phyloP scores from a whole-genome alignment of 2,113 vertebrate genomes.

The Psilopsiagon aurifrons region DNA sequence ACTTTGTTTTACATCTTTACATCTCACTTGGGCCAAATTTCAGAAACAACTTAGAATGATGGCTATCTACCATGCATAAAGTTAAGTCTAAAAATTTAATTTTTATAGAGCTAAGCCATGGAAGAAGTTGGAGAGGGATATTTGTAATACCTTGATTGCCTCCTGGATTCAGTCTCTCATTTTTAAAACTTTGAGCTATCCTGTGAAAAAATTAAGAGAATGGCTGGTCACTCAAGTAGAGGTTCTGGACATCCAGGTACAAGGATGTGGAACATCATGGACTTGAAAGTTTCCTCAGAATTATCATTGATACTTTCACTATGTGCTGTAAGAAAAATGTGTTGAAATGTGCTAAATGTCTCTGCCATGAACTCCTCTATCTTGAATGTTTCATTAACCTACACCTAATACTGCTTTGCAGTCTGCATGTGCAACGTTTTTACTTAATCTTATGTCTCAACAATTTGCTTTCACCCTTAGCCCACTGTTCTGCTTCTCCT shows the following conservation, averaged over 20 bases:
- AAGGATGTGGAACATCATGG: constrained; percentile 54
- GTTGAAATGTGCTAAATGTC: constrained; percentile 11
- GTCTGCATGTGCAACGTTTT: constrained; percentile 33
- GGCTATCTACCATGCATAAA: background rate
- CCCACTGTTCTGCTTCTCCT: background rate
- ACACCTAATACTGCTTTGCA: constrained; percentile 23
- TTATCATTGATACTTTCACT: constrained; percentile 65
- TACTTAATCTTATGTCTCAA: constrained; percentile 13
- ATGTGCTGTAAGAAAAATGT: constrained; percentile 37
- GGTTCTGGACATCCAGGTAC: constrained; percentile 51
- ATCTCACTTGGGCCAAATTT: background rate
- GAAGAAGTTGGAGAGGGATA: constrained; percentile 66
- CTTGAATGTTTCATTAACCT: constrained; percentile 34
- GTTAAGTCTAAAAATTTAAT: constrained; percentile 59
- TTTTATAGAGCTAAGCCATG: constrained; percentile 65
- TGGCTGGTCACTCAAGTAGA: constrained; percentile 58
- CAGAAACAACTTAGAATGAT: background rate
- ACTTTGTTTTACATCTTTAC: background rate
- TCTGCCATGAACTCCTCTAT: background rate
- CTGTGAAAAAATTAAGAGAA: constrained; percentile 54
- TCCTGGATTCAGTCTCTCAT: constrained; percentile 44
- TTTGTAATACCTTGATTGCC: constrained; percentile 52
- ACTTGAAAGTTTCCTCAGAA: constrained; percentile 58
- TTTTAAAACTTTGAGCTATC: constrained; percentile 54
- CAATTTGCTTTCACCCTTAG: constrained; percentile 7